phyloP scores from a whole-genome alignment of 2,113 vertebrate species.

The Odobenus rosmarus region DNA sequence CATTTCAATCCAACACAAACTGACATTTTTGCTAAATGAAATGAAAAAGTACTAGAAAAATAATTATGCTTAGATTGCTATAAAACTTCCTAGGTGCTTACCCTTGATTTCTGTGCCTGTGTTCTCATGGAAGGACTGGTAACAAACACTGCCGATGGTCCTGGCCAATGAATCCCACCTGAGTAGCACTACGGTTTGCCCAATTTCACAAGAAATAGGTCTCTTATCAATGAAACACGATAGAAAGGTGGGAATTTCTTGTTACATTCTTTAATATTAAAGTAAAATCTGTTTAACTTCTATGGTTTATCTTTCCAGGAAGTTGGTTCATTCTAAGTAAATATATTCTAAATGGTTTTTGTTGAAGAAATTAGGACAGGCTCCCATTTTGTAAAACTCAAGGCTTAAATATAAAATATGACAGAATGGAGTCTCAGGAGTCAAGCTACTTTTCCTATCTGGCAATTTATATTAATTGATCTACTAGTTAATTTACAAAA shows the following conservation, averaged over 20 bases:
- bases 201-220: background rate
- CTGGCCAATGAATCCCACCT: background rate
- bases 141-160: background rate
- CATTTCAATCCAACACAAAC: background rate
- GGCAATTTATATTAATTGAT: constrained; percentile 18
- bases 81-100: background rate
- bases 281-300: background rate
- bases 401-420: background rate
- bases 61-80: background rate
- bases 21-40: constrained; percentile 14
- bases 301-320: constrained; percentile 22
- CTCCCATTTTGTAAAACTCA: constrained; percentile 16
- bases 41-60: constrained; percentile 42
- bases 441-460: background rate
- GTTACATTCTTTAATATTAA: background rate
- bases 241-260: background rate
- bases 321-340: background rate
- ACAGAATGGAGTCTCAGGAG: background rate
- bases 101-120: background rate
- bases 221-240: background rate
- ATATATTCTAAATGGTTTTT: background rate
- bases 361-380: constrained; percentile 30
- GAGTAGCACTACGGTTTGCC: background rate
- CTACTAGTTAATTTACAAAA: background rate
- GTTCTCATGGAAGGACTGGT: background rate